A percentile compares a stretch with the other conserved stretches of the same genome.
These are phyloP conservation scores for Salvelinus sp. DNA, from an alignment of 2,113 vertebrate species.

Conservation along the genomic window DNA sequence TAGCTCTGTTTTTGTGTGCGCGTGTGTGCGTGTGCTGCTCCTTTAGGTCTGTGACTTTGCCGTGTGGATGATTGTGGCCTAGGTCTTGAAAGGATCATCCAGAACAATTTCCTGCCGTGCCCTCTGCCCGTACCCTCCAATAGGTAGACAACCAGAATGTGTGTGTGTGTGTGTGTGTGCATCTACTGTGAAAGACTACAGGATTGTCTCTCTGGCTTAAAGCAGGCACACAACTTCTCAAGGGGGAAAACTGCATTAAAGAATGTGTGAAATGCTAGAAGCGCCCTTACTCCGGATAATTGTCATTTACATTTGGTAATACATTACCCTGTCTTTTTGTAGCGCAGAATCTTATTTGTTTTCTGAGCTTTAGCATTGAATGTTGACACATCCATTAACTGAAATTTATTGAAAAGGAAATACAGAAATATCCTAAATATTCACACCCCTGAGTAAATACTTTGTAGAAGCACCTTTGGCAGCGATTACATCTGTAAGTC, in stretches of 20 bases:
- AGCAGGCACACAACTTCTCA: neutral
- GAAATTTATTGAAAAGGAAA: too few relatives aligned
- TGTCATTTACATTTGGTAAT: neutral
- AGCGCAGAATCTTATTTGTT: too few relatives aligned
- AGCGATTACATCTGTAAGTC: too few relatives aligned
- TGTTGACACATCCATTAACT: too few relatives aligned
- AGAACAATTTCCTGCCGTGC: neutral
- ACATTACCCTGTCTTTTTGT: too few relatives aligned
- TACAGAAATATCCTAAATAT: too few relatives aligned
- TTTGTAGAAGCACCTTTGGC: too few relatives aligned
- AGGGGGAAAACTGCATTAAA: neutral
- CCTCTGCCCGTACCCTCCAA: neutral
- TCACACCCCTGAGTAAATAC: too few relatives aligned
- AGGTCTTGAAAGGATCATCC: neutral
- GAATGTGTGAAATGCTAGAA: too few relatives aligned
- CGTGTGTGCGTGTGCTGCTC: neutral
- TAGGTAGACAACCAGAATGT: neutral
- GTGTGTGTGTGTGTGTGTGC: conserved; percentile 3
- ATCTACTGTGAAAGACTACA: neutral
- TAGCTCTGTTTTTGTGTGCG: neutral
- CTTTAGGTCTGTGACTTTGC: neutral
- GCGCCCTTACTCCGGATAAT: neutral
- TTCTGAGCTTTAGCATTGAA: too few relatives aligned
- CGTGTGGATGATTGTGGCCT: neutral
- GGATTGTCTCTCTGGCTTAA: neutral